A percentile compares a stretch with the other conserved stretches of the same genome.
Conservation (phyloP, 2,113 vertebrate species). For the Labrus mixtus region DNA sequence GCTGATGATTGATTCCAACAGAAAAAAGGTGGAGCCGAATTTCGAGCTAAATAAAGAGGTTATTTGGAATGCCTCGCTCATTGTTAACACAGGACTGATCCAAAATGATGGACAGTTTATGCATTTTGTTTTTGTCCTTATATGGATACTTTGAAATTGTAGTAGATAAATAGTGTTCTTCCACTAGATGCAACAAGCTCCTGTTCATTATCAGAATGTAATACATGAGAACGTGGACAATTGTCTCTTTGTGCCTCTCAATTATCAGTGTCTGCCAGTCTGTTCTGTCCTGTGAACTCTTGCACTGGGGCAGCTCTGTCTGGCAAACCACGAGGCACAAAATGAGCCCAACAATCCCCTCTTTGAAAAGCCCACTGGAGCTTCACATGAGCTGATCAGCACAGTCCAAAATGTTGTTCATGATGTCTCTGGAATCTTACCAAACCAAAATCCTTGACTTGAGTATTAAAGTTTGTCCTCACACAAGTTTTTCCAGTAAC, state of each 20-base stretch:
- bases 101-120: background rate
- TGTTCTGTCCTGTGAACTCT: constrained; percentile 42
- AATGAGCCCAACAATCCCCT: constrained; percentile 51
- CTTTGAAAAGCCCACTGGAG: constrained; percentile 60
- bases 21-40: constrained; percentile 7
- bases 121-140: background rate
- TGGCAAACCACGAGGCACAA: constrained; percentile 43
- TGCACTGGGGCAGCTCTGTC: constrained; percentile 7
- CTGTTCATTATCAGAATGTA: constrained; percentile 12
- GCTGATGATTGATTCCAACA: background rate
- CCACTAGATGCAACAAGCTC: background rate
- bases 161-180: background rate
- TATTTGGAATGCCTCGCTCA: background rate
- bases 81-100: background rate
- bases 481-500: background rate
- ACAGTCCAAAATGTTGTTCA: constrained; percentile 51
- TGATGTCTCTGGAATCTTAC: constrained; percentile 12
- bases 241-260: constrained; percentile 49
- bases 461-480: background rate
- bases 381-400: constrained; percentile 25
- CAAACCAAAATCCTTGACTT: background rate
- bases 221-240: constrained; percentile 32
- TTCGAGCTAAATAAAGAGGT: background rate
- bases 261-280: constrained; percentile 39
- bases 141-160: background rate